These are phyloP conservation scores for Resseliella maxima DNA, from an alignment of 2,888 invertebrate genomes.

Conservation along the genomic window DNA sequence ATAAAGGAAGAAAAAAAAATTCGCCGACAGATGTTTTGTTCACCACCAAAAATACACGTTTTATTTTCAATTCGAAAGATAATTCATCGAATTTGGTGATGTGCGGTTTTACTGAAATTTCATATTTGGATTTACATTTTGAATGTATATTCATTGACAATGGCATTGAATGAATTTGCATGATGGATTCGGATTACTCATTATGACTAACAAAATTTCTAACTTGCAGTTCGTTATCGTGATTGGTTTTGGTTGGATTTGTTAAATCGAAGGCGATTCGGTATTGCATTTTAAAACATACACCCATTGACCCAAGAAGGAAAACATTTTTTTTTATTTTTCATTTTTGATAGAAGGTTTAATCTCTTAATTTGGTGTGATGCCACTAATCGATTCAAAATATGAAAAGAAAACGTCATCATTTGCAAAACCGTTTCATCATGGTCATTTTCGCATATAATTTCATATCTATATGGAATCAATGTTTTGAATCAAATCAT, in stretches of 20 bases:
- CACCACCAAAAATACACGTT: no score
- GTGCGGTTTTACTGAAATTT: no score
- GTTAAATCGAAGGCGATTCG: neutral
- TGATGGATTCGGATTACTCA: no score
- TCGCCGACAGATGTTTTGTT: no score
- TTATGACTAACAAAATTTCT: no score
- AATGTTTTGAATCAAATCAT: neutral
- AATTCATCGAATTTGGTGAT: no score
- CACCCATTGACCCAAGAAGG: neutral
- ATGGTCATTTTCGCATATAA: neutral
- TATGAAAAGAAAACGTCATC: neutral
- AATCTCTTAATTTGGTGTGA: neutral
- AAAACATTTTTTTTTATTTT: no score
- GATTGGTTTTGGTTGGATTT: neutral
- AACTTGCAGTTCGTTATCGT: neutral
- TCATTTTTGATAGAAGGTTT: constrained; percentile 5
- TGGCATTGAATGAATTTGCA: constrained; percentile 23
- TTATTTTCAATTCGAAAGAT: no score
- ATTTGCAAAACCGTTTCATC: neutral
- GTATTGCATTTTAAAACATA: neutral
- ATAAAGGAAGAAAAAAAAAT: no score
- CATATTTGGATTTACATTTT: no score
- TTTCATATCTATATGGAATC: neutral
- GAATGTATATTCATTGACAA: neutral
- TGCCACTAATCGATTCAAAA: no score